Percentiles rank a stretch among this genome's conserved stretches.
Evolutionary conservation across 2,888 invertebrate species (phyloP).

Genomic region (Melieria omissa): DNA sequence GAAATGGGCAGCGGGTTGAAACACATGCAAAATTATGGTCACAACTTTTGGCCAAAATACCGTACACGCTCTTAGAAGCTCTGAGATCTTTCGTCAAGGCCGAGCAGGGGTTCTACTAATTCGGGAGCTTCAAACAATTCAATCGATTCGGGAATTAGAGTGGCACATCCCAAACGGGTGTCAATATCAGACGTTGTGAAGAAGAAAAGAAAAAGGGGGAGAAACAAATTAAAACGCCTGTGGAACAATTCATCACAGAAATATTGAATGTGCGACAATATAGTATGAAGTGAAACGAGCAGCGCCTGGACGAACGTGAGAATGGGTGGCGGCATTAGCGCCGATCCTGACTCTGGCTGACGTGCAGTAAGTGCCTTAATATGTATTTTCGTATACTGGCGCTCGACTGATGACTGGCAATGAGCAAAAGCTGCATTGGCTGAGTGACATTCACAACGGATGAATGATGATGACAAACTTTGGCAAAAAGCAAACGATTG

Average conservation of each 20-base stretch:
- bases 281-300: background rate
- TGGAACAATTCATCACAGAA: background rate
- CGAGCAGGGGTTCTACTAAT: slow-evolving; percentile 47
- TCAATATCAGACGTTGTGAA: too few species aligned
- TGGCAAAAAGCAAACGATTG: too few species aligned
- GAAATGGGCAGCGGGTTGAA: background rate
- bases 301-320: background rate
- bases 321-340: too few species aligned
- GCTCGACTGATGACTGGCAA: too few species aligned
- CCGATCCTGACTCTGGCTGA: too few species aligned
- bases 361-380: too few species aligned
- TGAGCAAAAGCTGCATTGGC: too few species aligned
- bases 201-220: slow-evolving; percentile 22
- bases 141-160: slow-evolving; percentile 23
- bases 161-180: slow-evolving; percentile 1
- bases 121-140: slow-evolving; percentile 44
- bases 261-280: background rate
- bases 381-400: too few species aligned
- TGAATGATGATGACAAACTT: too few species aligned
- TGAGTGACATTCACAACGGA: too few species aligned
- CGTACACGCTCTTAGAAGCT: slow-evolving; percentile 42
- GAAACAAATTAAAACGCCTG: slow-evolving; percentile 1
- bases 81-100: slow-evolving; percentile 46
- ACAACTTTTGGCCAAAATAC: slow-evolving; percentile 11
- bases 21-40: slow-evolving; percentile 8